These are phyloP conservation scores for Basileuterus tristriatus DNA, from an alignment of 2,797 vertebrate genomes.

Conservation along the genomic window DNA sequence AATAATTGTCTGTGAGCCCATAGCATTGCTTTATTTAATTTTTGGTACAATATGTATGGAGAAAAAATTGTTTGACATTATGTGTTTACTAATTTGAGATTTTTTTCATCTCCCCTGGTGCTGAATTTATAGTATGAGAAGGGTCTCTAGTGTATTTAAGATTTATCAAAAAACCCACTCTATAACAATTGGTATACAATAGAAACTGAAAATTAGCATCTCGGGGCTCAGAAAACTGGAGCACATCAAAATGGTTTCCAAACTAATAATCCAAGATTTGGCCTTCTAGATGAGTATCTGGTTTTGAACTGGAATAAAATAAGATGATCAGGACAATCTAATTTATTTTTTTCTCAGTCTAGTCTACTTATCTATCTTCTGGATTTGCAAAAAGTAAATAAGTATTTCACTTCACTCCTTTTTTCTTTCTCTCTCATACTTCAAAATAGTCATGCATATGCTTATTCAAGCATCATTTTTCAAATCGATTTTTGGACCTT, in stretches of 20 bases:
- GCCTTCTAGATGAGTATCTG: not conserved
- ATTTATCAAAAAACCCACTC: not conserved
- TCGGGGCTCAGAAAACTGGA: not conserved
- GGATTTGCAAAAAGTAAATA: not conserved
- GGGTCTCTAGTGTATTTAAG: not conserved
- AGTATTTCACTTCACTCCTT: not conserved
- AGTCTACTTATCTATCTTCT: not conserved
- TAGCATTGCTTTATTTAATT: not conserved
- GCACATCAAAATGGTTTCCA: not conserved
- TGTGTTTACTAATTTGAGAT: not conserved
- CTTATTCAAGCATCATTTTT: not conserved
- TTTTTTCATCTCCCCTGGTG: not conserved
- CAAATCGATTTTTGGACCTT: not conserved
- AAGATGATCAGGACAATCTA: not conserved
- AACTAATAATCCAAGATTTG: not conserved
- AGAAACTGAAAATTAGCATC: not conserved
- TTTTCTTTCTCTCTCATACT: not conserved
- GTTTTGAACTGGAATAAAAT: not conserved
- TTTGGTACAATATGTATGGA: not conserved
- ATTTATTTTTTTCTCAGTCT: not conserved
- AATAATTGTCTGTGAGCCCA: not conserved
- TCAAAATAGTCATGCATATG: not conserved
- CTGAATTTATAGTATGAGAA: not conserved
- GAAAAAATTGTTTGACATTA: not conserved
- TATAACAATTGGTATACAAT: not conserved